phyloP scores from a whole-genome alignment of 2,888 invertebrate genomes.

The Mesorhabditis spiculigera region DNA sequence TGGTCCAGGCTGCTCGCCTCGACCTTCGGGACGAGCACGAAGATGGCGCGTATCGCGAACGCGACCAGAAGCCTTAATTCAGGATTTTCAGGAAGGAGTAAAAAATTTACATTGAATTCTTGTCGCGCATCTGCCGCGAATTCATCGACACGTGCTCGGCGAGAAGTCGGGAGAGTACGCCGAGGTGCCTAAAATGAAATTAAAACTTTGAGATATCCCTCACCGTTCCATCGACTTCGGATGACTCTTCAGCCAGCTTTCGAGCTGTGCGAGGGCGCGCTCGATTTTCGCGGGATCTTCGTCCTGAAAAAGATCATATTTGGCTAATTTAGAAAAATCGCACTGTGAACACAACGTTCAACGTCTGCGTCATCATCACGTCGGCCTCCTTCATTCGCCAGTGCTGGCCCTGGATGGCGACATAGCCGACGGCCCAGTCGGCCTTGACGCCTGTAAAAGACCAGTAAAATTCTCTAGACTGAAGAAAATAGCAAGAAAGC shows the following conservation, averaged over 20 bases:
- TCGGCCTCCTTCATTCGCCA: neutral
- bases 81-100: neutral
- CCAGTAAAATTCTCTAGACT: neutral
- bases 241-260: neutral
- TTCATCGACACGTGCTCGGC: neutral
- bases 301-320: neutral
- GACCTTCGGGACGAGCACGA: neutral
- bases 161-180: neutral
- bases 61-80: neutral
- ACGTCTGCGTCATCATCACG: neutral
- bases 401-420: neutral
- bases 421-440: neutral
- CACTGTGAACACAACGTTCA: neutral
- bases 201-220: neutral
- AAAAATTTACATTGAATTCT: neutral
- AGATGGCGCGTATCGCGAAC: neutral
- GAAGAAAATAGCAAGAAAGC: too few relatives aligned
- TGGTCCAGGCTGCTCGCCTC: neutral
- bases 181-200: neutral
- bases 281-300: neutral
- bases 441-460: neutral
- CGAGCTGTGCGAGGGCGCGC: neutral
- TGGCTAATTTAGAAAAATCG: neutral
- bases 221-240: neutral
- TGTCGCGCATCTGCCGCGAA: neutral